Evolutionary conservation across 2,888 invertebrate genomes (phyloP), one percentile per base, ranked within the genome.

Genomic region (Theretra japonica): DNA sequence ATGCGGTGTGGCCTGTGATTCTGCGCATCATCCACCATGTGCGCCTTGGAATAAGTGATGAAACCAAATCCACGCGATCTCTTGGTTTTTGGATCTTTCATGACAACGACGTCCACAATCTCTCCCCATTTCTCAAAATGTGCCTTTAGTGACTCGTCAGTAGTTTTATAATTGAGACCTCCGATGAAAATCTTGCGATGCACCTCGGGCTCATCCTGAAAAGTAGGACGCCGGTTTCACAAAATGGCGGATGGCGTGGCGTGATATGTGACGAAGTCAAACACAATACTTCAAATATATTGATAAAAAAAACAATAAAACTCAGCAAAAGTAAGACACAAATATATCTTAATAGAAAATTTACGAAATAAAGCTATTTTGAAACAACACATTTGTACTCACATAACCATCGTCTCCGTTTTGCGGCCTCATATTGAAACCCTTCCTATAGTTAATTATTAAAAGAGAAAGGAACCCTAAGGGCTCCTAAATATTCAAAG

Each of bases 81-180:
- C 86, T 98, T 98, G 0, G 99, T 99, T 82, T 97, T 97, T 0
- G 98, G 98, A 86, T 99, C 99, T 87, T 98, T 98, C 99, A 99
- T 99, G 0, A 99, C 99, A 4, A 99, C 98, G 15, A 98, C 98
- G 87, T 99, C 99, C 0, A 98, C 98, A 77, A 99, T 98, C 90
- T 98, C 98, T 48, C 99, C 99, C 98, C 98, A 99, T 96, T 99
- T 97, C 84, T 98, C 98, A 88, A 99, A 99, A 93, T 99, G 98
- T n/a, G 96, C 95, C 88, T 98, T 98, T 11, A 99, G 89, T 1
- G 98, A 98, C 72, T 99, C 99, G 83, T 99, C 99, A 0, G 98
- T 98, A 4, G 99, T 99, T 76, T 98, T 96, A 88, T 98, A 99
- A 89, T 99, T 99, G 53, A 99, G 93, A 21, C 99, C 99, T 59